Conservation (phyloP, 2,797 vertebrate genomes). For the Philypnodon macrostomus region DNA sequence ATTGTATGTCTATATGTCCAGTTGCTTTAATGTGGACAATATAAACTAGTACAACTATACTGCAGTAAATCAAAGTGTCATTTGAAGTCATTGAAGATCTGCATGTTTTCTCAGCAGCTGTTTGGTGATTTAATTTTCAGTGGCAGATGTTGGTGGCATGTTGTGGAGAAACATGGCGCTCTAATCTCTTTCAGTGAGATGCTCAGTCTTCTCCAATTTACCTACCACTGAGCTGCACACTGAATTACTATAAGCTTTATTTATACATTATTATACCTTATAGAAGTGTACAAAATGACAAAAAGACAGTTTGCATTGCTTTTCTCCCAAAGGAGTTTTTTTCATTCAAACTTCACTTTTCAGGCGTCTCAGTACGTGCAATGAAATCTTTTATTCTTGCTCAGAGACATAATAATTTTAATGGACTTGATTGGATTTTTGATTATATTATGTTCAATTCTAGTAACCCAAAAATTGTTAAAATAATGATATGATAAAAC, state of each 20-base stretch:
- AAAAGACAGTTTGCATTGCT: too few species aligned
- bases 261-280: too few species aligned
- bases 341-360: too few species aligned
- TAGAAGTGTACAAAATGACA: too few species aligned
- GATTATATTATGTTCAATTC: neutral
- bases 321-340: too few species aligned
- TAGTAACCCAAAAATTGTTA: neutral
- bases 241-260: neutral
- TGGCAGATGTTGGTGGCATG: neutral
- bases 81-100: neutral
- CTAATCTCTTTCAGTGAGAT: slow-evolving; percentile 3
- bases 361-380: neutral
- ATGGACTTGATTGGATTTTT: neutral
- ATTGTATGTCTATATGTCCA: too few species aligned
- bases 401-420: neutral
- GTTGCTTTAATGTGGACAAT: too few species aligned
- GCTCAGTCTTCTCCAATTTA: neutral
- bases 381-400: neutral
- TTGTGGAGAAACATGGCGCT: neutral
- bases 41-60: too few species aligned
- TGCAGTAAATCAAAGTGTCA: neutral
- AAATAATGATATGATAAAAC: neutral
- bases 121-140: neutral
- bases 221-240: neutral
- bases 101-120: neutral